Evolutionary conservation across 2,888 invertebrate genomes (phyloP), one percentile per base, ranked within the genome.

Genomic region (Trichopoda pennipes): DNA sequence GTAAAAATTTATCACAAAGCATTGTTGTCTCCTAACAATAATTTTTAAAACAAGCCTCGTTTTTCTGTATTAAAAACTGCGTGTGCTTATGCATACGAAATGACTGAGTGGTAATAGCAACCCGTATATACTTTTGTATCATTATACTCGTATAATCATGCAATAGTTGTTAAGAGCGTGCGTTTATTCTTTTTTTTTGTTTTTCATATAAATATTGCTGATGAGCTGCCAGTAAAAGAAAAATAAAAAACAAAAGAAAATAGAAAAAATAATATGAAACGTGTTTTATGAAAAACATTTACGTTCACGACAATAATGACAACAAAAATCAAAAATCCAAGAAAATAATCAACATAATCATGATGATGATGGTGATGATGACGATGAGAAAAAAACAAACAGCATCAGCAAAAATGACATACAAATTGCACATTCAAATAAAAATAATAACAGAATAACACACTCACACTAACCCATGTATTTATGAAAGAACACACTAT

Each of bases 341-440:
- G 19, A 47, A 49, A 61, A 17, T 44, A 53, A 44, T 2, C 28
- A 44, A 51, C 23, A 56, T n/a, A n/a, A 60, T 42, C 32, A 68
- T 51, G 21, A 55, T 7, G 28, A 53, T 23, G 42, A 42, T 2
- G 60, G 58, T 14, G 55, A 49, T 1, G 23, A 58, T 49, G 16
- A n/a, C n/a, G n/a, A n/a, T n/a, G n/a, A n/a, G n/a, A 66, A 35
- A 60, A 23, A 21, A 56, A 58, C 6, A 28, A 28, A 58, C 19
- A 19, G 16, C 51, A 68, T 16, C 61, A 63, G 61, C 38, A 69
- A 28, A 75, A 80, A 75, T 80, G 64, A 35, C 47, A 58, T 53
- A 74, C 73, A 78, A 81, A 81, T 78, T 81, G 70, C 74, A 72
- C 68, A 81, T 81, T 72, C 72, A 78, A 73, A 77, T 73, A 70